Evolutionary conservation across 2,113 vertebrate genomes (phyloP), one percentile per base, ranked within the genome.

Genomic region (Cavia aperea): DNA sequence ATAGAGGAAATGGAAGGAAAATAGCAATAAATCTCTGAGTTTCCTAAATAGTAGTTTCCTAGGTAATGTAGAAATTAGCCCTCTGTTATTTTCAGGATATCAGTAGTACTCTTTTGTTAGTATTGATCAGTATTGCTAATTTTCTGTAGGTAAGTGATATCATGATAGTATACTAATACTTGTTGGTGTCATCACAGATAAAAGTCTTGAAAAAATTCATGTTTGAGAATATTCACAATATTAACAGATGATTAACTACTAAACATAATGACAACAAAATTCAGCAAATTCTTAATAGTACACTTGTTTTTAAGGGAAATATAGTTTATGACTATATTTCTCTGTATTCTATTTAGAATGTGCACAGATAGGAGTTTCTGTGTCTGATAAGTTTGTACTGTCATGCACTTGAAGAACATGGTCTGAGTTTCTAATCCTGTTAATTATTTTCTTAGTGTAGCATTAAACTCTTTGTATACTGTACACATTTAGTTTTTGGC

Each of bases 391-490:
- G 66, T 94, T 86, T 93, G 65, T 78, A 33, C 72, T 66, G 56
- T 54, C 63, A 65, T 84, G 31, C 29, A 78, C 68, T 75, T 90
- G 56, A 60, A 79, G 66, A 93, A 75, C 75, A 51, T 72, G 68
- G 86, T 95, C 86, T 73, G 93, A 89, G 81, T 97, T 65, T 93
- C 95, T 94, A 87, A 92, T 93, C 81, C 85, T 46, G 83, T 85
- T 90, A 86, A 91, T 90, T 72, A 89, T 81, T 95, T 96, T 91
- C 82, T 93, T 95, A 89, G 62, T 70, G n/a, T 60, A 77, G 46
- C 65, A 23, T 91, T 82, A 91, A 93, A 58, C 84, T 95, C 86
- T 58, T 96, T 95, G 95, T 81, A 85, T 93, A 95, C 33, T 89
- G 82, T 75, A 81, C 94, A 90, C 63, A 93, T 87, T 95, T 73